Conservation (phyloP, 1,140 invertebrate genomes). For the Pseudomyrmex pallidus region DNA sequence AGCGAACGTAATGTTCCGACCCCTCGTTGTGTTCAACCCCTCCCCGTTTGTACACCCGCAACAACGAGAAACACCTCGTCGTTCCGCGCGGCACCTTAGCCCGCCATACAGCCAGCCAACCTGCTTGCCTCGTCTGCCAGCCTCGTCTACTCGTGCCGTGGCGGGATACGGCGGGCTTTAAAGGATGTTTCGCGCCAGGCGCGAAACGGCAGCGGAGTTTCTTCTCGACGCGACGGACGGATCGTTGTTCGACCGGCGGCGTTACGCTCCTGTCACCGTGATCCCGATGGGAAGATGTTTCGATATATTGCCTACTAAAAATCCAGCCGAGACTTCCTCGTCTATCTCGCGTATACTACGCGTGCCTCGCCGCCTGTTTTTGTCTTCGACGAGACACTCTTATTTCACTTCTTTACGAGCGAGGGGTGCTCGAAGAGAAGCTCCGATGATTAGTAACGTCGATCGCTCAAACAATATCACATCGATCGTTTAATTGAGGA, state of each 20-base stretch:
- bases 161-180: constrained; percentile 70
- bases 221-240: constrained; percentile 56
- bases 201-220: constrained; percentile 62
- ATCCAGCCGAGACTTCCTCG: constrained; percentile 53
- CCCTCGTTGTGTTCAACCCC: constrained; percentile 66
- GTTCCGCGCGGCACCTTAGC: constrained; percentile 65
- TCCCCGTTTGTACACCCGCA: constrained; percentile 40
- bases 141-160: constrained; percentile 44
- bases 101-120: not conserved
- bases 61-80: constrained; percentile 68
- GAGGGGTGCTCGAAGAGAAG: not conserved
- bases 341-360: not conserved
- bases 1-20: constrained; percentile 64
- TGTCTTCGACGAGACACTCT: not conserved
- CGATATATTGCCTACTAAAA: constrained; percentile 72
- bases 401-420: constrained; percentile 22
- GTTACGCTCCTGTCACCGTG: constrained; percentile 55
- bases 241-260: constrained; percentile 54
- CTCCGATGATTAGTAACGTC: not conserved
- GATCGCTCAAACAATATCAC: not conserved
- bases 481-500: constrained; percentile 32
- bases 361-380: not conserved
- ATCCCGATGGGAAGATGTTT: constrained; percentile 69
- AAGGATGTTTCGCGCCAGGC: constrained; percentile 61
- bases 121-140: not conserved